Percentiles rank a stretch among this genome's conserved stretches.
Evolutionary conservation across 2,888 invertebrate genomes (phyloP).

Genomic region (Pterostichus niger): DNA sequence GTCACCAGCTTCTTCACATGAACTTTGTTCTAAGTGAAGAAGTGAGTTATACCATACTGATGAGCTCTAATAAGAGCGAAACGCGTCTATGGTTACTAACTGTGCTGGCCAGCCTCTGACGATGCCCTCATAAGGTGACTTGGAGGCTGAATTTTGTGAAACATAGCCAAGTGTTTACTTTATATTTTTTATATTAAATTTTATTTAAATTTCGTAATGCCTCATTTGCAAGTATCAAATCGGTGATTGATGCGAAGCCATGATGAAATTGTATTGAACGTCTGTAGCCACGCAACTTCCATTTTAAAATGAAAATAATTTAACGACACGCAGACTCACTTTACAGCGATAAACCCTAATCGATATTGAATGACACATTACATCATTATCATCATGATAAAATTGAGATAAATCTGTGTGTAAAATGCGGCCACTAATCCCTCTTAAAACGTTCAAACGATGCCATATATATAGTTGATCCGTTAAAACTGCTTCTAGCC

Average conservation of each 20-base stretch:
- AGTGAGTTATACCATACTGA: too few relatives aligned
- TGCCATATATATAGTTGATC: slow-evolving; percentile 63
- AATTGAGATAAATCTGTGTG: slow-evolving; percentile 63
- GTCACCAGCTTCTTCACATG: too few relatives aligned
- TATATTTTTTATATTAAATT: too few relatives aligned
- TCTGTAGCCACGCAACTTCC: neutral
- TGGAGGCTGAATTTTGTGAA: too few relatives aligned
- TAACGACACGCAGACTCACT: neutral
- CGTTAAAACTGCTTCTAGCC: slow-evolving; percentile 56
- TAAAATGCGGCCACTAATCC: slow-evolving; percentile 57
- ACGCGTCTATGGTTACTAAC: too few relatives aligned
- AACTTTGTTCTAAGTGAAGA: too few relatives aligned
- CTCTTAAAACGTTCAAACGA: slow-evolving; percentile 58
- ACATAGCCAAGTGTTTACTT: too few relatives aligned
- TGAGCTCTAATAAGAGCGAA: too few relatives aligned
- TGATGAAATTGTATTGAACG: neutral
- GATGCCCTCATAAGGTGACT: too few relatives aligned
- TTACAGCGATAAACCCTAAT: slow-evolving; percentile 9
- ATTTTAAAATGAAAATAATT: neutral
- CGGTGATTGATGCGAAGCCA: neutral
- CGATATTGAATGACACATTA: slow-evolving; percentile 22
- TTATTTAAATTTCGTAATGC: too few relatives aligned
- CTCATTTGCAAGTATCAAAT: neutral
- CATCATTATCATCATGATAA: slow-evolving; percentile 24
- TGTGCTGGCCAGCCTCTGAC: too few relatives aligned